phyloP scores from a whole-genome alignment of 2,113 vertebrate species.

The Artemisiospiza belli region DNA sequence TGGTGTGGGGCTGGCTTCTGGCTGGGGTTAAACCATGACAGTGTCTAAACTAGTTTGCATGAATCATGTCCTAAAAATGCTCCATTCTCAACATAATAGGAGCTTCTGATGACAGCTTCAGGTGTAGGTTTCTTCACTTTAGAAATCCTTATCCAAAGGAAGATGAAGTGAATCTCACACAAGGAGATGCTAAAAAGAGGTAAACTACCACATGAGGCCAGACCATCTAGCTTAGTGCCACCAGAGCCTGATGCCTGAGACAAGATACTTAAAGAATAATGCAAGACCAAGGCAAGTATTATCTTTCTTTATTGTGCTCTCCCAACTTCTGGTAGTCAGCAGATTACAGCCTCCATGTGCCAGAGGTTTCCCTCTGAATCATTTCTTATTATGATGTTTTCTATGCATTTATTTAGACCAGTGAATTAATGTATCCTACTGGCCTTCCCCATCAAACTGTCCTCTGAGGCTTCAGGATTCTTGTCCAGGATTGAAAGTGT shows the following conservation, averaged over 20 bases:
- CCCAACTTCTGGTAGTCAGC: not conserved
- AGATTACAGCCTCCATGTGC: not conserved
- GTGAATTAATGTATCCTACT: not conserved
- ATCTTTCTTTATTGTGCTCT: not conserved
- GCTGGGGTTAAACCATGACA: not conserved
- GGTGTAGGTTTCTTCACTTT: not conserved
- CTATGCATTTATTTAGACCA: not conserved
- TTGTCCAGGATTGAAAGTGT: not conserved
- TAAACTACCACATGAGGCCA: not conserved
- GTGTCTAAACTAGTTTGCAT: not conserved
- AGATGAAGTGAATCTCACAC: not conserved
- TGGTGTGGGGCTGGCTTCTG: not conserved
- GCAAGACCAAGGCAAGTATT: not conserved
- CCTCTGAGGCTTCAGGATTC: not conserved
- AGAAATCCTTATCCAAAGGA: not conserved
- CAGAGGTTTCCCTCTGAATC: not conserved
- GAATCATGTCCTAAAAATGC: conserved; percentile 1
- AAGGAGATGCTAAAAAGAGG: not conserved
- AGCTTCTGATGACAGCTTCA: not conserved
- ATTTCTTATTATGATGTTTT: not conserved
- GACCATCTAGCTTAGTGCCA: not conserved
- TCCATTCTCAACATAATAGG: not conserved
- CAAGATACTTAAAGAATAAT: not conserved
- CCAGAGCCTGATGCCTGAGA: not conserved
- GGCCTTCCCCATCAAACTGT: not conserved